Conservation (phyloP, 2,113 vertebrate genomes). For the Alouatta palliata region DNA sequence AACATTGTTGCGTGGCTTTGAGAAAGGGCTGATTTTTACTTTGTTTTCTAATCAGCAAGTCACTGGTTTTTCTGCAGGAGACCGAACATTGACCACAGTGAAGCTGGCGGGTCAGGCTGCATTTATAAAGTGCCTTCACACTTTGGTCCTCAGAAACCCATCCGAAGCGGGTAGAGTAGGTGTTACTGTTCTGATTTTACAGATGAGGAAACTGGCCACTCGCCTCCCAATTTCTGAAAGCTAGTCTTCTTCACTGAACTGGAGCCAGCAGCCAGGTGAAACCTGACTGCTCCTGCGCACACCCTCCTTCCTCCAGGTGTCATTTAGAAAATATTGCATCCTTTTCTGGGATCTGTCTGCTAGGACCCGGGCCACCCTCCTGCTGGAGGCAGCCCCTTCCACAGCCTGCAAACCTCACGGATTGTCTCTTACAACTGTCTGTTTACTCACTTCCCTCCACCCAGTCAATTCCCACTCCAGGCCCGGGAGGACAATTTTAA, state of each 20-base stretch:
- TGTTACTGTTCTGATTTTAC: neutral
- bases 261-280: neutral
- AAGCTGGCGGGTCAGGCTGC: neutral
- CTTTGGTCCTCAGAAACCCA: neutral
- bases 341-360: neutral
- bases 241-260: neutral
- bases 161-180: neutral
- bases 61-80: slow-evolving; percentile 9
- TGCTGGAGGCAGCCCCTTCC: neutral
- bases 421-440: neutral
- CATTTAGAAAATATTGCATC: neutral
- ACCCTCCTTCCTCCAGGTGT: neutral
- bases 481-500: slow-evolving; percentile 52
- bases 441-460: slow-evolving; percentile 37
- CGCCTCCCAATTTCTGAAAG: neutral
- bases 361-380: neutral
- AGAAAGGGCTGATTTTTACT: slow-evolving; percentile 6
- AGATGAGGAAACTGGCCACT: neutral
- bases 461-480: slow-evolving; percentile 12
- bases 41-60: slow-evolving; percentile 1
- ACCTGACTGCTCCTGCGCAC: neutral
- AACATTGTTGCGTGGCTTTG: neutral
- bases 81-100: neutral
- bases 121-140: slow-evolving; percentile 18
- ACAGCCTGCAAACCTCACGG: neutral